Percentiles rank a stretch among this genome's conserved stretches.
These are phyloP conservation scores for Odocoileus virginianus DNA, from an alignment of 2,113 vertebrate genomes.

Conservation along the genomic window DNA sequence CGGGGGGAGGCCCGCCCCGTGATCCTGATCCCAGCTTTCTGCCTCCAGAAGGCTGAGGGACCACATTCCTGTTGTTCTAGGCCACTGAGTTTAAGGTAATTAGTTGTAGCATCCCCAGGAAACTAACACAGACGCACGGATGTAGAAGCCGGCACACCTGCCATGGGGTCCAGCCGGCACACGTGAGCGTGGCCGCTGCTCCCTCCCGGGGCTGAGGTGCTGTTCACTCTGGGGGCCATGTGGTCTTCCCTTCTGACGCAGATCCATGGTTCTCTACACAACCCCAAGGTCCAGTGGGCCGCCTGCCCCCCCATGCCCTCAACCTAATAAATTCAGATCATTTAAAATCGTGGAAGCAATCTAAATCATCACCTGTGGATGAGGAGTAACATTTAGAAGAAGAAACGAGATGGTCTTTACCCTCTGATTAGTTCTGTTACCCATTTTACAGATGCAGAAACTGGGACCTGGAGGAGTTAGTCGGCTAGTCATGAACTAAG, in stretches of 20 bases:
- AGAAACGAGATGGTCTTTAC: background rate
- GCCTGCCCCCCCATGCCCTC: background rate
- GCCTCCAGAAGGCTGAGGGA: background rate
- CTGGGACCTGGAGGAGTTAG: background rate
- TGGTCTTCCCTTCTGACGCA: background rate
- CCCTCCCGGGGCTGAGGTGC: background rate
- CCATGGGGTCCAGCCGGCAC: background rate
- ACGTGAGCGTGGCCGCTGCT: accelerated
- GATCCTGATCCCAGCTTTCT: background rate
- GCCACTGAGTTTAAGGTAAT: background rate
- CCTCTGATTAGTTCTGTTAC: background rate
- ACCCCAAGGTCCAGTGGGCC: background rate
- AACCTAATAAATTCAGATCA: background rate
- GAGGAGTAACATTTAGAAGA: background rate
- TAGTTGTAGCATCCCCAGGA: background rate
- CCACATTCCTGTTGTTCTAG: background rate
- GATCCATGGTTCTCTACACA: background rate
- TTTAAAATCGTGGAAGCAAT: background rate
- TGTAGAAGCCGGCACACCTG: background rate
- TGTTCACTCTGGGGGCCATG: background rate
- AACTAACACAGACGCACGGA: background rate
- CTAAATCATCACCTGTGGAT: background rate
- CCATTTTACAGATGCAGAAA: background rate
- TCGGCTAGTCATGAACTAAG: background rate
- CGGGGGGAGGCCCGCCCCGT: background rate